These are phyloP conservation scores for Allophyes oxyacanthae DNA, from an alignment of 2,888 invertebrate species.

Conservation along the genomic window DNA sequence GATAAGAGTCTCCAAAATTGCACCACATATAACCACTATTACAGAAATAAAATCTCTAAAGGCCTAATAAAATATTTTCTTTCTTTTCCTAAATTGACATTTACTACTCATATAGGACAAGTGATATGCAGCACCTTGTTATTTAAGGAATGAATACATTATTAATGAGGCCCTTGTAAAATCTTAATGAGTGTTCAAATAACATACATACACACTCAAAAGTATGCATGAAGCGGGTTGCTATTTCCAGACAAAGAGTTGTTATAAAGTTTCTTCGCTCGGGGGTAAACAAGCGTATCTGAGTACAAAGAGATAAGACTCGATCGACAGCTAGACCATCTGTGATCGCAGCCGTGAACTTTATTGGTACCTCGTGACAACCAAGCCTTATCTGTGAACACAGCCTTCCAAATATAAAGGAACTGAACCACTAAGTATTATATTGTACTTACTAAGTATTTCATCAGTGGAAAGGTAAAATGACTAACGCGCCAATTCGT, in stretches of 20 bases:
- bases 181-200: no score
- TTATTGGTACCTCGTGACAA: conserved; percentile 5
- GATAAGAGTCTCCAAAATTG: no score
- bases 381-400: conserved; percentile 16
- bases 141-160: no score
- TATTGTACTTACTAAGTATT: no score
- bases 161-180: not conserved
- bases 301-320: conserved; percentile 16
- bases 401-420: conserved; percentile 21
- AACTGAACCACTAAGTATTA: conserved; percentile 5
- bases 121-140: no score
- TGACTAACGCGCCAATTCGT: no score
- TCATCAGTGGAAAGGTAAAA: no score
- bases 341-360: not conserved
- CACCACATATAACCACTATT: no score
- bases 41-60: no score
- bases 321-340: conserved; percentile 12
- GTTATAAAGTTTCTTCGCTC: conserved; percentile 21
- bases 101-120: no score
- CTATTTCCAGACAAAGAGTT: conserved; percentile 5
- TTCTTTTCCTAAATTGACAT: no score
- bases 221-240: not conserved
- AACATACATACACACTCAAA: not conserved
- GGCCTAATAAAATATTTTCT: no score
- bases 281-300: conserved; percentile 18